Evolutionary conservation across 30 jellyfish, hydroid and myxozoan species (phyloP).

Genomic region (Hydractinia echinata): DNA sequence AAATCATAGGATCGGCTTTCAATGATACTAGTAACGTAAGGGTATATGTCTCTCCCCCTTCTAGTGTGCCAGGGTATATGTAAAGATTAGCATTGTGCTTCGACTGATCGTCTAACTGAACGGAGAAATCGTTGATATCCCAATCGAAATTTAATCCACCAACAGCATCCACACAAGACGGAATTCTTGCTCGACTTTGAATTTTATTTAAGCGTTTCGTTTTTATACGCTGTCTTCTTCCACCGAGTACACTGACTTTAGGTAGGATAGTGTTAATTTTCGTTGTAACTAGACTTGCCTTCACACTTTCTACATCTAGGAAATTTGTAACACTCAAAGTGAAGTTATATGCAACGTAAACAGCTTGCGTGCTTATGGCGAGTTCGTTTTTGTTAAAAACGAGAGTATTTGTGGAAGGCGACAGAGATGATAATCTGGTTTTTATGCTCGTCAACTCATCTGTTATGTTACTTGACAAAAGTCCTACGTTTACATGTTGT

Average conservation of each 20-base stretch:
- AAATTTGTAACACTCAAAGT: slow-evolving; percentile 50
- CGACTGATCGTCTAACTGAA: slow-evolving; percentile 33
- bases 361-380: slow-evolving; percentile 14
- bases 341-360: slow-evolving; percentile 40
- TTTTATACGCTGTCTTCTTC: slow-evolving; percentile 54
- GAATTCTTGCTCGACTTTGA: slow-evolving; percentile 37
- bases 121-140: slow-evolving; percentile 50
- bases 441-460: slow-evolving; percentile 15
- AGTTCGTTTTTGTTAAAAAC: neutral
- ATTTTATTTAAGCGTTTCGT: slow-evolving; percentile 33
- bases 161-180: slow-evolving; percentile 47
- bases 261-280: slow-evolving; percentile 42
- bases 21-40: slow-evolving; percentile 47
- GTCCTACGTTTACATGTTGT: slow-evolving; percentile 13
- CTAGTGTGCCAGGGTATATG: slow-evolving; percentile 52
- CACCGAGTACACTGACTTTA: slow-evolving; percentile 53
- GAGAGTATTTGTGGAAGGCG: slow-evolving; percentile 17
- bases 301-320: slow-evolving; percentile 32
- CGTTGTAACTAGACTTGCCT: slow-evolving; percentile 21
- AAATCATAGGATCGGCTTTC: slow-evolving; percentile 34
- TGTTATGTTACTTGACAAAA: slow-evolving; percentile 15
- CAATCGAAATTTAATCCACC: slow-evolving; percentile 37
- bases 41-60: slow-evolving; percentile 47
- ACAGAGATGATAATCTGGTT: slow-evolving; percentile 13
- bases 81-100: slow-evolving; percentile 45